Conservation (phyloP, 2,888 invertebrate species). For the Cabera pusaria region DNA sequence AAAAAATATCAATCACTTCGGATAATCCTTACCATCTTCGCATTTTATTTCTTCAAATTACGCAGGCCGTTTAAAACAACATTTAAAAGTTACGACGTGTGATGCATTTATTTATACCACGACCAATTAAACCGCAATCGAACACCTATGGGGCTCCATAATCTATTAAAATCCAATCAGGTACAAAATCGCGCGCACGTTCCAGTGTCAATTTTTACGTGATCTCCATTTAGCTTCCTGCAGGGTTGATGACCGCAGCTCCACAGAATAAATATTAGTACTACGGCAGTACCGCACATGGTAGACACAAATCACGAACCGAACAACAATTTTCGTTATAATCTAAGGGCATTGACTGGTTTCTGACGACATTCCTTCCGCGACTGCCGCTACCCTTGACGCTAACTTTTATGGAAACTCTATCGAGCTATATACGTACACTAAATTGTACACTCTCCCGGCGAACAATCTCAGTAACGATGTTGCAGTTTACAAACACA, state of each 20-base stretch:
- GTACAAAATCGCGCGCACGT: slow-evolving; percentile 37
- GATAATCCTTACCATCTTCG: no score
- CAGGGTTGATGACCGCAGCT: slow-evolving; percentile 69
- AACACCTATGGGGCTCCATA: no score
- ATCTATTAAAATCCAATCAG: no score
- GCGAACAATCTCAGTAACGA: background rate
- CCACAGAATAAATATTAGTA: no score
- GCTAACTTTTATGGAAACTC: slow-evolving; percentile 14
- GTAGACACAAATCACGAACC: slow-evolving; percentile 37
- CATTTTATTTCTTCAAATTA: no score
- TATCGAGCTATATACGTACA: slow-evolving; percentile 3
- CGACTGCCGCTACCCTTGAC: slow-evolving; percentile 30
- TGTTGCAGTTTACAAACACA: slow-evolving; percentile 3
- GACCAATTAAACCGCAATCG: no score
- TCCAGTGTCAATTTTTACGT: slow-evolving; percentile 61
- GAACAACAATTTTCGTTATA: slow-evolving; percentile 35
- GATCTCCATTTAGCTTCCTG: slow-evolving; percentile 46
- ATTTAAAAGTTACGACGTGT: no score
- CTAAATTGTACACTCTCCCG: slow-evolving; percentile 1
- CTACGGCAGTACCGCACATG: slow-evolving; percentile 48
- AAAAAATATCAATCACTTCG: no score
- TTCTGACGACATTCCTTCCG: slow-evolving; percentile 29
- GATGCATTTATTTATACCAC: no score
- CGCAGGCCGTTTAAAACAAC: no score
- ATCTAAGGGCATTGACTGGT: slow-evolving; percentile 33